These are phyloP conservation scores for Sinotaia quadrata DNA, from an alignment of 2,888 invertebrate species.

Conservation along the genomic window DNA sequence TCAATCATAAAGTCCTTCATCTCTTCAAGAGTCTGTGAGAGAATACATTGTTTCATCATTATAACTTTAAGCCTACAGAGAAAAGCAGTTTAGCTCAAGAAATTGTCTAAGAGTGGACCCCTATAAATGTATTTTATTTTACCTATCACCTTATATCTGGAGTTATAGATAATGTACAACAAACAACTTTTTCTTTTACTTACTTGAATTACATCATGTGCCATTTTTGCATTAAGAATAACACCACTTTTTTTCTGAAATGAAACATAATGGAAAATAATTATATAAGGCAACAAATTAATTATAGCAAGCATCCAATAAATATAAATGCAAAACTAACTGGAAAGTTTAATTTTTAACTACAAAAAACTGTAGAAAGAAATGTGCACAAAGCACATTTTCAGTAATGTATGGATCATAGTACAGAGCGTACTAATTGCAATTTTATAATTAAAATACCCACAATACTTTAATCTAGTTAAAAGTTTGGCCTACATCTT, in stretches of 20 bases:
- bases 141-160: no score
- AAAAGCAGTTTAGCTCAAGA: no score
- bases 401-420: no score
- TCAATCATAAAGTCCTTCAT: slow-evolving; percentile 66
- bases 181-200: slow-evolving; percentile 32
- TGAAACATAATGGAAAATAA: background rate
- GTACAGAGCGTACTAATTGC: no score
- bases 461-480: no score
- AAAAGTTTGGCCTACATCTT: slow-evolving; percentile 56
- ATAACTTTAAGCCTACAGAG: no score
- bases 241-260: slow-evolving; percentile 60
- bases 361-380: background rate
- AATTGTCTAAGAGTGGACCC: no score
- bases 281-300: background rate
- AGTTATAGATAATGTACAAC: background rate
- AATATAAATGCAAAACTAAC: no score
- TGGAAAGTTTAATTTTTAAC: background rate
- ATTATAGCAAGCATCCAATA: background rate
- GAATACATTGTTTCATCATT: no score
- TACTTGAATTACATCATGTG: slow-evolving; percentile 54
- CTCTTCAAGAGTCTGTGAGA: slow-evolving; percentile 61
- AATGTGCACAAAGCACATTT: background rate
- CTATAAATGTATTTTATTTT: no score
- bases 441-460: no score
- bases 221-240: slow-evolving; percentile 61